These are phyloP conservation scores for Quadroppia sp. DNA, from an alignment of 2,888 invertebrate genomes.

Conservation along the genomic window DNA sequence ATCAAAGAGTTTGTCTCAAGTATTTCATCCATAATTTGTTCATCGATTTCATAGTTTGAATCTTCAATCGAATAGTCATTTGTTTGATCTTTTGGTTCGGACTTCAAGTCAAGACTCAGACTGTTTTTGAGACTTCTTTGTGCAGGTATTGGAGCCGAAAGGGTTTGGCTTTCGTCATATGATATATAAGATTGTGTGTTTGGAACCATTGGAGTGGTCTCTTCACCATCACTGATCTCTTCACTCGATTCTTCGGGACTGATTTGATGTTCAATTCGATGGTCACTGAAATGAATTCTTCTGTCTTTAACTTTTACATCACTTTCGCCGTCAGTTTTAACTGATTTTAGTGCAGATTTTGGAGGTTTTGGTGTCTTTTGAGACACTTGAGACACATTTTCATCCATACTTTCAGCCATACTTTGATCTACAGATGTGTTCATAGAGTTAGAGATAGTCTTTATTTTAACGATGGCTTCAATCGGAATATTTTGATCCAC, in stretches of 20 bases:
- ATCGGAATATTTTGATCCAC: too few relatives aligned
- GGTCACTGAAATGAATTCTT: slow-evolving; percentile 36
- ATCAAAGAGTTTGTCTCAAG: not conserved
- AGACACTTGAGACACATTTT: not conserved
- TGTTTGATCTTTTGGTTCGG: not conserved
- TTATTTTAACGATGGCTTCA: too few relatives aligned
- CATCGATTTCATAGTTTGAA: slow-evolving; percentile 6
- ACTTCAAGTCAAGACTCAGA: not conserved
- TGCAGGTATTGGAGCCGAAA: slow-evolving; percentile 1
- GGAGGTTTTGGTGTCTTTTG: not conserved
- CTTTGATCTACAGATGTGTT: not conserved
- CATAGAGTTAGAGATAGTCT: not conserved
- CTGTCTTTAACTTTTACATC: not conserved
- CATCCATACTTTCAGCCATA: not conserved
- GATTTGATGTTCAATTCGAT: slow-evolving; percentile 35
- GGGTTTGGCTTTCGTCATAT: not conserved
- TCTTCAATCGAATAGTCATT: not conserved
- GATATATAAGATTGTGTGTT: not conserved
- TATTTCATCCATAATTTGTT: slow-evolving; percentile 20
- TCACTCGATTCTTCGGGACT: slow-evolving; percentile 29
- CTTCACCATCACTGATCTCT: slow-evolving; percentile 26
- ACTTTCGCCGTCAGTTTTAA: not conserved
- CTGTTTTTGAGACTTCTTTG: not conserved
- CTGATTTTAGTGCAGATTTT: slow-evolving; percentile 25
- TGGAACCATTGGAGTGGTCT: not conserved